These are phyloP conservation scores for Neodiprion fabricii DNA, from an alignment of 1,140 invertebrate species.

Conservation along the genomic window DNA sequence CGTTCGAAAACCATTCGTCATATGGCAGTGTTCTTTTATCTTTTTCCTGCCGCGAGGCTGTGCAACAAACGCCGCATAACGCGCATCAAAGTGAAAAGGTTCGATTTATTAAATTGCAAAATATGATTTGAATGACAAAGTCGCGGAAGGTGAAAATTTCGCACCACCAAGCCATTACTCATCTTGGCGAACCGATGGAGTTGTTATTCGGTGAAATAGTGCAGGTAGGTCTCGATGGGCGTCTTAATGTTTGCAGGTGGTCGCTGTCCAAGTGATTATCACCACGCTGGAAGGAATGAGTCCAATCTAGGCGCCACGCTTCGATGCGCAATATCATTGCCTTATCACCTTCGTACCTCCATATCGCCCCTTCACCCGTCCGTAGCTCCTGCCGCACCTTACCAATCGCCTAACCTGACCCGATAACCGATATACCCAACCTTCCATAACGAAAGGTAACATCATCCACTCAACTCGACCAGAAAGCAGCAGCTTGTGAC, in stretches of 20 bases:
- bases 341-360: constrained; percentile 41
- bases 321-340: constrained; percentile 50
- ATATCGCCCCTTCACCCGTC: constrained; percentile 10
- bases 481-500: no score
- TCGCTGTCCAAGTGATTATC: constrained; percentile 32
- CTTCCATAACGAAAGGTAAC: no score
- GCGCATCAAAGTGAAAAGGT: no score
- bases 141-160: background rate
- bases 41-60: no score
- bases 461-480: no score
- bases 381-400: constrained; percentile 3
- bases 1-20: no score
- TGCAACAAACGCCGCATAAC: no score
- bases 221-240: background rate
- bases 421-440: no score
- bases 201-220: background rate
- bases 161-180: background rate
- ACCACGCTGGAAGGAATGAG: constrained; percentile 44
- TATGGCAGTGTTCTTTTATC: no score
- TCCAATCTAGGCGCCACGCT: constrained; percentile 47
- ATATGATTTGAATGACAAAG: no score
- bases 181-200: background rate
- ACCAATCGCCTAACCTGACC: background rate
- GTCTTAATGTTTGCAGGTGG: background rate
- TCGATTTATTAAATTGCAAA: no score